Conservation (phyloP, 2,888 invertebrate species). For the Schizaphis graminum region DNA sequence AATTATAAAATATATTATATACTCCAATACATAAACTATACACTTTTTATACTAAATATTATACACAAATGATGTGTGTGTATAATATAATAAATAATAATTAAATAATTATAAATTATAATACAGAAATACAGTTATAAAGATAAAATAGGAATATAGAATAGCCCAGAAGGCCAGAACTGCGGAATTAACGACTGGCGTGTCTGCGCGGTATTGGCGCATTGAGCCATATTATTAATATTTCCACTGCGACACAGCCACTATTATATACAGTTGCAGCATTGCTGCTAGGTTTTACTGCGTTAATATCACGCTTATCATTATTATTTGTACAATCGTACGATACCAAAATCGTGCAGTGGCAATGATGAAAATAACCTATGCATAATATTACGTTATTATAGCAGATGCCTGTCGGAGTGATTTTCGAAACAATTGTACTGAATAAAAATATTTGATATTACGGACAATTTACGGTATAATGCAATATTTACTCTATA, state of each 20-base stretch:
- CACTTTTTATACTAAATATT: not conserved
- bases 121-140: not conserved
- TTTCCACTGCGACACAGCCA: not conserved
- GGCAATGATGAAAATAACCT: not conserved
- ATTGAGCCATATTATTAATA: not conserved
- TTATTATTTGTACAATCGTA: not conserved
- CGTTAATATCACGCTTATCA: not conserved
- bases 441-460: not conserved
- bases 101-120: not conserved
- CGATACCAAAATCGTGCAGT: not conserved
- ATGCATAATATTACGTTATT: not conserved
- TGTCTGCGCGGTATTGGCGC: constrained; percentile 17
- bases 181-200: constrained; percentile 15
- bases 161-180: not conserved
- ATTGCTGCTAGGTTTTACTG: not conserved
- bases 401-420: not conserved
- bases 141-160: not conserved
- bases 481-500: no score
- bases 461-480: no score
- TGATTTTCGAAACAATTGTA: not conserved
- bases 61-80: not conserved
- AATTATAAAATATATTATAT: not conserved
- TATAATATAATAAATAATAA: not conserved
- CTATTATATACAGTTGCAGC: not conserved
- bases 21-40: not conserved